Evolutionary conservation across 2,113 vertebrate genomes (phyloP), one percentile per base, ranked within the genome.

Genomic region (Aptenodytes forsteri): DNA sequence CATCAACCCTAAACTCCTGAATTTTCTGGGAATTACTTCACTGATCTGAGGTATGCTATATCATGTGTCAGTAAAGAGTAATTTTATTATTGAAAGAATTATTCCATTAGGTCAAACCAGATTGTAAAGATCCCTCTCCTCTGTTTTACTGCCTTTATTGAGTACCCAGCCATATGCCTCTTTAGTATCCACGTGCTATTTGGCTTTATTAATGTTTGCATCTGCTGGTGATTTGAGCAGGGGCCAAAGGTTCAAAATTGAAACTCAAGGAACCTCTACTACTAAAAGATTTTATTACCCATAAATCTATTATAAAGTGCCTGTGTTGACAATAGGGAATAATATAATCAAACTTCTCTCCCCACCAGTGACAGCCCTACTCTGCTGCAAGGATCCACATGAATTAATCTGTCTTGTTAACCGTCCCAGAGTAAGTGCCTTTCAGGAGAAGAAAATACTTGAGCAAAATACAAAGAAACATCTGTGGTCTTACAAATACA

Each of bases 171-270:
- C 94, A 85, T 88, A 89, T 93, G 94, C 95, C 89, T 97, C 83
- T 89, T 92, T 77, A 95, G 91, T 46, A 95, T 23, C 91, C 87
- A 80, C 13, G 81, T 95, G 89, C 95, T 96, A 27, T 61, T 94
- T 82, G 95, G 34, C 93, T 97, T 95, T 95, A 96, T 96, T 95
- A 94, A 93, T 96, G 94, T 78, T 49, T 29, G 78, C 91, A 89
- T 96, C 94, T 96, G 96, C 95, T 61, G 75, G 83, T 82, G 93
- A 96, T 97, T 96, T 96, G 84, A 97, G 81, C 78, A 46, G 79
- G 91, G 95, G 94, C 89, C 95, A 96, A 94, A 96, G 96, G 94
- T 96, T 94, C 93, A 93, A 92, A 95, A 97, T 94, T 78, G 94
- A 84, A 96, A 96, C 94, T 97, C 84, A 95, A 96, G 94, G 94